A percentile compares a stretch with the other conserved stretches of the same genome.
Conservation (phyloP, 2,888 invertebrate genomes). For the Miltochrista miniata region DNA sequence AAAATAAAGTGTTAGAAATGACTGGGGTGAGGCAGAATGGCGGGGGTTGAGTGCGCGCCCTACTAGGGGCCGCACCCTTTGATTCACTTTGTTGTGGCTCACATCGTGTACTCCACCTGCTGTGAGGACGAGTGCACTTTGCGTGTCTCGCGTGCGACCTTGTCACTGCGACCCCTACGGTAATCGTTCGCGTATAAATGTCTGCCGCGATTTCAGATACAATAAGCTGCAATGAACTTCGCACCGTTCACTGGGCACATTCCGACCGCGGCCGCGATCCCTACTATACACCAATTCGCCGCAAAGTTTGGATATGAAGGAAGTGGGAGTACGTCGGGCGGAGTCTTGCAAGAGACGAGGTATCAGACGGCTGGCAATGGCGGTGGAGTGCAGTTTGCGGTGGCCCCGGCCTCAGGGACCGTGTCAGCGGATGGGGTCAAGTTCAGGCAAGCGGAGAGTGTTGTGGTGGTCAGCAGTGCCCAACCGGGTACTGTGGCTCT, state of each 20-base stretch:
- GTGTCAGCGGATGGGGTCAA: conserved; percentile 81
- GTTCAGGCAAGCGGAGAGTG: conserved; percentile 83
- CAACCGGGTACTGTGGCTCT: conserved; percentile 78
- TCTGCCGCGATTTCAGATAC: conserved; percentile 47
- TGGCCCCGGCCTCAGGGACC: conserved; percentile 52
- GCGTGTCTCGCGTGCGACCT: conserved; percentile 31
- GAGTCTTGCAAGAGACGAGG: conserved; percentile 70
- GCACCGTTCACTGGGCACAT: conserved; percentile 93
- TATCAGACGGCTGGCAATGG: conserved; percentile 60
- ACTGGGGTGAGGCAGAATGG: conserved; percentile 82
- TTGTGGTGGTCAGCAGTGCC: conserved; percentile 75
- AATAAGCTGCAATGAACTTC: conserved; percentile 88
- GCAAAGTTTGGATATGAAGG: conserved; percentile 86
- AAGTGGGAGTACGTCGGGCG: conserved; percentile 48
- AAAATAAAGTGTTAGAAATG: conserved; percentile 79
- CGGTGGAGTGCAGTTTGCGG: conserved; percentile 64
- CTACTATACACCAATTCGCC: conserved; percentile 92
- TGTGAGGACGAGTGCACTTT: conserved; percentile 39
- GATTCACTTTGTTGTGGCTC: conserved; percentile 51
- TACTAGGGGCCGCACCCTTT: conserved; percentile 70
- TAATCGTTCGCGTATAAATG: conserved; percentile 36
- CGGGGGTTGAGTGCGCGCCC: conserved; percentile 80
- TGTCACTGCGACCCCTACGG: conserved; percentile 20
- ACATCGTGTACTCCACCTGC: conserved; percentile 45
- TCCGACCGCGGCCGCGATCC: conserved; percentile 88